Conservation (phyloP, 1,140 invertebrate species). For the Euglossa dilemma region DNA sequence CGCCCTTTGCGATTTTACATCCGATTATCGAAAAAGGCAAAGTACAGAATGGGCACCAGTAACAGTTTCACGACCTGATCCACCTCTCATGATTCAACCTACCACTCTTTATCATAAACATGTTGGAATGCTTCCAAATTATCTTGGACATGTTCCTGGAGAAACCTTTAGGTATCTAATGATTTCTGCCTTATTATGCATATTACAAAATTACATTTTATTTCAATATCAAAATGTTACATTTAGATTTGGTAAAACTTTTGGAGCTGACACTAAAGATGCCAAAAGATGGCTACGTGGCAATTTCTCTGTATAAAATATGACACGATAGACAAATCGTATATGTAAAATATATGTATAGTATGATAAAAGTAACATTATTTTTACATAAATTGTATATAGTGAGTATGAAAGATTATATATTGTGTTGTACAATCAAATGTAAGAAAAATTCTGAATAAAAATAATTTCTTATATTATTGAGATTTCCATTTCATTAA, state of each 20-base stretch:
- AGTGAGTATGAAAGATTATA: not conserved
- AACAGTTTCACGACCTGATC: conserved; percentile 81
- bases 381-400: not conserved
- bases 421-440: not conserved
- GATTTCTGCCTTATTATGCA: not conserved
- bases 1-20: conserved; percentile 86
- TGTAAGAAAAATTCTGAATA: not conserved
- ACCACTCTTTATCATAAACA: conserved; percentile 87
- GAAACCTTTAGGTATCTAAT: conserved; percentile 84
- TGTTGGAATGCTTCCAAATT: conserved; percentile 88
- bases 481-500: conserved; percentile 85
- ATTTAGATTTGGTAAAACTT: conserved; percentile 87
- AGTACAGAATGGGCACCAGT: conserved; percentile 88
- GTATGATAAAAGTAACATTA: not conserved
- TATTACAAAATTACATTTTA: conserved; percentile 3
- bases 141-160: conserved; percentile 88
- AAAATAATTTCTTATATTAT: not conserved
- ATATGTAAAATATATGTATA: not conserved
- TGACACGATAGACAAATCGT: not conserved
- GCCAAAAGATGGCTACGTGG: conserved; percentile 86
- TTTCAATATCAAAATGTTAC: conserved; percentile 28
- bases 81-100: conserved; percentile 80
- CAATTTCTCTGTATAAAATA: conserved; percentile 58
- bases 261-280: conserved; percentile 87
- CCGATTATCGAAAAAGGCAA: conserved; percentile 86